A percentile compares a stretch with the other conserved stretches of the same genome.
phyloP scores from a whole-genome alignment of 1,140 invertebrate species.

The Maniola jurtina region DNA sequence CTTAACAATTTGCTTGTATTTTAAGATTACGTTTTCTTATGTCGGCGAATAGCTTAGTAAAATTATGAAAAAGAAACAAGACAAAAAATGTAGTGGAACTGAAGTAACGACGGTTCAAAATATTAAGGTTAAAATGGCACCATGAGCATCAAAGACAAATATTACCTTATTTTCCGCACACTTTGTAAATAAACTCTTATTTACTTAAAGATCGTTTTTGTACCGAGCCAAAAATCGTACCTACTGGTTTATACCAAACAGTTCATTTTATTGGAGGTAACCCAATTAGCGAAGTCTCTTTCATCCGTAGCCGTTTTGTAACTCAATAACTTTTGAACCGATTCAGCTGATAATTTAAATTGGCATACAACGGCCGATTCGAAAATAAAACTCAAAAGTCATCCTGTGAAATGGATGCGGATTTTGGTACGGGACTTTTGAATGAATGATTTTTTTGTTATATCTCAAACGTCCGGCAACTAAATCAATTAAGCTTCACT shows the following conservation, averaged over 20 bases:
- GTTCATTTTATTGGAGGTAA: constrained; percentile 24
- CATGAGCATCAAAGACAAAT: no score
- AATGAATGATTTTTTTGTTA: not conserved
- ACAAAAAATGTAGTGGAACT: no score
- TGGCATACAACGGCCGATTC: constrained; percentile 13
- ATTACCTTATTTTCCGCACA: not conserved
- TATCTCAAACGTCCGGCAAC: not conserved
- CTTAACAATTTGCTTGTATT: no score
- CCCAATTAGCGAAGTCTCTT: constrained; percentile 28
- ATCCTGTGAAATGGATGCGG: constrained; percentile 9
- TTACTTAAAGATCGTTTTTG: constrained; percentile 15
- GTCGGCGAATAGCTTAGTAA: no score
- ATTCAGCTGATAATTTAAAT: constrained; percentile 29
- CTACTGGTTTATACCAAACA: constrained; percentile 18
- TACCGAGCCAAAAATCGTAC: constrained; percentile 15
- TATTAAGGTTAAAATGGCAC: no score
- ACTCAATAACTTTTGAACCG: constrained; percentile 27
- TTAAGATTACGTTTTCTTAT: no score
- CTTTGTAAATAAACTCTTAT: not conserved
- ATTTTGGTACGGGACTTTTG: constrained; percentile 4
- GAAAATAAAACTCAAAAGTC: constrained; percentile 20
- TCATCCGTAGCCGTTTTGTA: constrained; percentile 25
- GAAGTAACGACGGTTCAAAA: no score
- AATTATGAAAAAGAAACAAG: no score
- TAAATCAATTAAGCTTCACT: not conserved